Conservation (phyloP, 2,888 invertebrate genomes). For the Drosophila anceps region DNA sequence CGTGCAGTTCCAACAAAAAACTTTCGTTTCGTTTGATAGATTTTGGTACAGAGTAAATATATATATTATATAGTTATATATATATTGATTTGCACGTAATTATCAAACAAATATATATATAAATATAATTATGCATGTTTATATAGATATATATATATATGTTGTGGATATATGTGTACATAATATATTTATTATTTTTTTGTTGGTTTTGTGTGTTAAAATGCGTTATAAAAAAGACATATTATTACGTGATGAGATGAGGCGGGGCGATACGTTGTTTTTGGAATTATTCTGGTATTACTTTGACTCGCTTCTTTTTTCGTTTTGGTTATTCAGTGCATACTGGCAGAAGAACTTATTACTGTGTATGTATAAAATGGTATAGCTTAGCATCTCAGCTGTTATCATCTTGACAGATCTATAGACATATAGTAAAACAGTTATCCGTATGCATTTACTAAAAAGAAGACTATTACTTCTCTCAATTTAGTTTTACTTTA, state of each 20-base stretch:
- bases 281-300: conserved; percentile 38
- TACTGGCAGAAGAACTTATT: conserved; percentile 40
- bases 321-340: conserved; percentile 8
- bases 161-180: conserved; percentile 53
- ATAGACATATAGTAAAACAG: not conserved
- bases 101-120: conserved; percentile 65
- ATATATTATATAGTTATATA: conserved; percentile 34
- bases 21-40: conserved; percentile 62
- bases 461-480: too few species aligned
- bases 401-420: not conserved
- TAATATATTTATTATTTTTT: conserved; percentile 48
- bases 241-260: conserved; percentile 80
- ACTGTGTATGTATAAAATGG: not conserved
- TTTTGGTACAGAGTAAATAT: conserved; percentile 63
- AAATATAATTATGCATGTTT: conserved; percentile 20
- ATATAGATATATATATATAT: conserved; percentile 39
- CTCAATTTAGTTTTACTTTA: not conserved
- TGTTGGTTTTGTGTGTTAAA: conserved; percentile 70
- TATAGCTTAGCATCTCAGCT: not conserved
- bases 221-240: conserved; percentile 70
- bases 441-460: too few species aligned
- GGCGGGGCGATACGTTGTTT: conserved; percentile 77
- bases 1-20: conserved; percentile 76
- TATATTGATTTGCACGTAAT: conserved; percentile 67
- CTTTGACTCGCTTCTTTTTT: conserved; percentile 19